phyloP scores from a whole-genome alignment of 2,113 vertebrate genomes.

The Pseudorectes ferrugineus region DNA sequence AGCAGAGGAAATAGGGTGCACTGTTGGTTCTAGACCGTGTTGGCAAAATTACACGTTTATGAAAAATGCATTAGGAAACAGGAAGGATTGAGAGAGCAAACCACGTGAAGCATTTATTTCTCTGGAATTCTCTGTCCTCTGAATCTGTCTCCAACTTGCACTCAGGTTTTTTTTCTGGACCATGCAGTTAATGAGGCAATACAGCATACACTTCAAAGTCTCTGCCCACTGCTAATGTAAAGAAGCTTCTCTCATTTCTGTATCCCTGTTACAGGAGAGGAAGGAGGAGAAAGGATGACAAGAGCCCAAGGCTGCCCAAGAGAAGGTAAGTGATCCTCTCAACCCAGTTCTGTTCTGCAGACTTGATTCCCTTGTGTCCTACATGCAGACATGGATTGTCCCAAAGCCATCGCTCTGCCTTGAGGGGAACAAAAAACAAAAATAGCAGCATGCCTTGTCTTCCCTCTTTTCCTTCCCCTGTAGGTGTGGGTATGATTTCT shows the following conservation, averaged over 20 bases:
- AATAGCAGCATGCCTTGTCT: neutral
- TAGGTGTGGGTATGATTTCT: neutral
- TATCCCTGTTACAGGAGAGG: slow-evolving; percentile 81
- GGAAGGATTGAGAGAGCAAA: neutral
- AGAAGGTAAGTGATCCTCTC: slow-evolving; percentile 77
- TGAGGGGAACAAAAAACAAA: neutral
- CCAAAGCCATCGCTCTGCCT: neutral
- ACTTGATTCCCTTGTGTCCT: neutral
- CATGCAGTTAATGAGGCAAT: neutral
- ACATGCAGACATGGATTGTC: neutral
- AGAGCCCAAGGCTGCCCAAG: slow-evolving; percentile 93
- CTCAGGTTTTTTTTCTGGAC: neutral
- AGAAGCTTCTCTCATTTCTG: neutral
- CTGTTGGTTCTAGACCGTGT: neutral
- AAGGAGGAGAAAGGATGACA: slow-evolving; percentile 94
- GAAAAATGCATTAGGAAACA: neutral
- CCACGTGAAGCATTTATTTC: neutral
- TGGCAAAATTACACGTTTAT: neutral
- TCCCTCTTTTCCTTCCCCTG: neutral
- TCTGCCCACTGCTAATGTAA: neutral
- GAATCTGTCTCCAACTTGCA: neutral
- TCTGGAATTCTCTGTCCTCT: neutral
- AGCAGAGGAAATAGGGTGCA: neutral
- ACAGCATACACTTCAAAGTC: neutral
- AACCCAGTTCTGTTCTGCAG: neutral